Evolutionary conservation across 2,113 vertebrate species (phyloP).

Genomic region (Salminus brasiliensis): DNA sequence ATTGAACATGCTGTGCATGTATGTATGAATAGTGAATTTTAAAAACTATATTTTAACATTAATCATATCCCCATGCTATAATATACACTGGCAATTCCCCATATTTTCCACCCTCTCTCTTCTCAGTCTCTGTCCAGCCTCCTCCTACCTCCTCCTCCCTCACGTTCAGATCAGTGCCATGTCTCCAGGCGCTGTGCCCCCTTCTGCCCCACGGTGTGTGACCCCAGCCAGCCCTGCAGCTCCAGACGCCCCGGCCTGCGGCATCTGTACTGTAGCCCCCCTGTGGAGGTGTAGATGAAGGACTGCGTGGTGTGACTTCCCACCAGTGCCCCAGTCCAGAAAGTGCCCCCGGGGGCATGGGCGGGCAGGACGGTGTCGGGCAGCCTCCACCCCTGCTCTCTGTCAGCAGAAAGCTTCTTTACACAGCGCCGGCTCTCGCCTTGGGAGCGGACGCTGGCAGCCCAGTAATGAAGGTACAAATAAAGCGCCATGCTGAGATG

Average conservation of each 20-base stretch:
- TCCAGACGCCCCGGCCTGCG: conserved; percentile 15
- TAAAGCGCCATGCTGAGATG: conserved; percentile 70
- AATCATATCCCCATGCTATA: too few relatives aligned
- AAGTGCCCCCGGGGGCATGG: conserved; percentile 24
- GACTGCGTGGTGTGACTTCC: conserved; percentile 30
- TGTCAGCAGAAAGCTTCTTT: conserved; percentile 55
- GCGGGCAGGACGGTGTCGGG: conserved; percentile 15
- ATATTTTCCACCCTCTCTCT: background rate
- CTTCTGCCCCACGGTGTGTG: background rate
- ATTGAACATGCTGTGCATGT: too few relatives aligned
- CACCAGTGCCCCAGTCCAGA: conserved; percentile 5
- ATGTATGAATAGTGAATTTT: too few relatives aligned
- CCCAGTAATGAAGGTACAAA: conserved; percentile 72
- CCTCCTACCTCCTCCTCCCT: background rate
- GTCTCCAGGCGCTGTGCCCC: conserved; percentile 12
- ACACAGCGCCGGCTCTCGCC: conserved; percentile 25
- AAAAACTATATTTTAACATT: too few relatives aligned
- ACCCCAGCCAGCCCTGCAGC: conserved; percentile 20
- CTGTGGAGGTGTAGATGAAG: conserved; percentile 47
- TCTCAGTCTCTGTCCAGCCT: background rate
- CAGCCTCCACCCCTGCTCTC: conserved; percentile 18
- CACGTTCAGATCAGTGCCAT: background rate
- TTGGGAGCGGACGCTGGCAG: conserved; percentile 65
- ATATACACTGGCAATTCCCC: background rate
- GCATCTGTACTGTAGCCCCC: conserved; percentile 28